Percentiles rank a stretch among this genome's conserved stretches.
These are phyloP conservation scores for Bruchidius siliquastri DNA, from an alignment of 2,888 invertebrate species.

Conservation along the genomic window DNA sequence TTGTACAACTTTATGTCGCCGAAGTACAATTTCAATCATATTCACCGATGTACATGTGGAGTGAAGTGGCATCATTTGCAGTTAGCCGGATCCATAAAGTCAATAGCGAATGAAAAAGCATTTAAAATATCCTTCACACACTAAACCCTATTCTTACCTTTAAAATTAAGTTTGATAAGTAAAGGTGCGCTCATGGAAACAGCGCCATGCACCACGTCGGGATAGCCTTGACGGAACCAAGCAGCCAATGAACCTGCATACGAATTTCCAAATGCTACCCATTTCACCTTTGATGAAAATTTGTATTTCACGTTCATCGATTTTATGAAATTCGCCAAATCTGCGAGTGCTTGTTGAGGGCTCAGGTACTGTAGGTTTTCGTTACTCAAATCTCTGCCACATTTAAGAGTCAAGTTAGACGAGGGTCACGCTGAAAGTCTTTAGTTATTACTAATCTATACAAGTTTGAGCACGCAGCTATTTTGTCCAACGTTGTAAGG, in stretches of 20 bases:
- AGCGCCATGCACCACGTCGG: constrained; percentile 75
- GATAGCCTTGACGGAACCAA: constrained; percentile 82
- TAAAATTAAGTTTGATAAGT: constrained; percentile 77
- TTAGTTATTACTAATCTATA: too few species aligned
- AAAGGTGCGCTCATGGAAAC: constrained; percentile 86
- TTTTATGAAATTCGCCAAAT: constrained; percentile 74
- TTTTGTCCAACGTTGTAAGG: too few species aligned
- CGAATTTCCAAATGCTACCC: constrained; percentile 90
- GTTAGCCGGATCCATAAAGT: too few species aligned
- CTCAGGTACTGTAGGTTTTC: constrained; percentile 69
- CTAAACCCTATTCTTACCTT: constrained; percentile 48
- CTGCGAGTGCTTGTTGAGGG: constrained; percentile 75
- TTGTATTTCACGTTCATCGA: constrained; percentile 61
- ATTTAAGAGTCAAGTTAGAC: too few species aligned
- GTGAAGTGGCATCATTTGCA: too few species aligned
- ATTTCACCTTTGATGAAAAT: constrained; percentile 58
- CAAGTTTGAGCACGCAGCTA: too few species aligned
- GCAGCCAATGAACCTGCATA: constrained; percentile 89
- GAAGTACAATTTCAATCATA: too few species aligned
- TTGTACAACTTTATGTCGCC: too few species aligned
- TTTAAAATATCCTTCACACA: too few species aligned
- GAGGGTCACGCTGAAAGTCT: too few species aligned
- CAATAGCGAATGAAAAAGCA: too few species aligned
- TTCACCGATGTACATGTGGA: too few species aligned
- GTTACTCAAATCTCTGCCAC: constrained; percentile 63